A percentile compares a stretch with the other conserved stretches of the same genome.
Conservation (phyloP, 2,113 vertebrate genomes). For the Sturnus vulgaris region DNA sequence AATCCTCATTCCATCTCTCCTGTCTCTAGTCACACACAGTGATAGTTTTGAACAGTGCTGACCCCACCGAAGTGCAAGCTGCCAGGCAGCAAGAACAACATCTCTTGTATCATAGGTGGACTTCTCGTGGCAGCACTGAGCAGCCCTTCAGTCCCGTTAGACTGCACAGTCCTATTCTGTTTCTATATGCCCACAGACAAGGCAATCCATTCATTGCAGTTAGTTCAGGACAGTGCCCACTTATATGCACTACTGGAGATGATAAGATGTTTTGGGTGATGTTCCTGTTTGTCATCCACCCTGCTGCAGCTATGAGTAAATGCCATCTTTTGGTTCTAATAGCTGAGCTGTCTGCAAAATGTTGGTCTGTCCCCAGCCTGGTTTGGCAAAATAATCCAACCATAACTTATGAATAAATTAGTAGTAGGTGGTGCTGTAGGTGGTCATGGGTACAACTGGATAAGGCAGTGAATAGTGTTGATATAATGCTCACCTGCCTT, state of each 20-base stretch:
- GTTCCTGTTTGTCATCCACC: neutral
- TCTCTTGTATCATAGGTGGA: neutral
- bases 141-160: neutral
- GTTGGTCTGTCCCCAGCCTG: neutral
- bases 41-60: neutral
- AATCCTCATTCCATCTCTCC: neutral
- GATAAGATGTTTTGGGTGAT: neutral
- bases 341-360: neutral
- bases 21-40: neutral
- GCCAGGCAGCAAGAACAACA: neutral
- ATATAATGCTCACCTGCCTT: neutral
- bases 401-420: neutral
- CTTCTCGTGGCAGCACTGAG: neutral
- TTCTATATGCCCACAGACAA: rapidly evolving
- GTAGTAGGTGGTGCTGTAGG: neutral
- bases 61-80: neutral
- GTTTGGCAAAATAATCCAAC: neutral
- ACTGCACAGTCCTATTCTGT: neutral
- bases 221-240: neutral
- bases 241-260: neutral
- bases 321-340: neutral
- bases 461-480: neutral
- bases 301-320: neutral
- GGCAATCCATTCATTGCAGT: neutral
- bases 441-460: neutral